These are phyloP conservation scores for Chaenogobius annularis DNA, from an alignment of 2,113 vertebrate genomes.

Conservation along the genomic window DNA sequence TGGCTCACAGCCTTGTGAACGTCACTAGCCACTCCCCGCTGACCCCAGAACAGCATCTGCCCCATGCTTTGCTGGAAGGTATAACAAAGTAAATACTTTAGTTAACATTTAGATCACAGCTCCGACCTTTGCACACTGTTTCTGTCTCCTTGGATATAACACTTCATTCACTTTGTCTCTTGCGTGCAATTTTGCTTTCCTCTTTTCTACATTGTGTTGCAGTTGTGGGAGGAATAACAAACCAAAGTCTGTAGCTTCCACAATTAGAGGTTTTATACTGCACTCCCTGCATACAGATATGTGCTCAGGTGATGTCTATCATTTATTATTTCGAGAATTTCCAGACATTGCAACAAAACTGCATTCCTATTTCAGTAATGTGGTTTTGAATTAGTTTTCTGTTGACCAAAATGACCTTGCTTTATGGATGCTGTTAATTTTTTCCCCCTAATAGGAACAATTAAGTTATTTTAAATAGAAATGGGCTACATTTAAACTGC, in stretches of 20 bases:
- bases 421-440: too few species aligned
- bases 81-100: neutral
- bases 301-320: neutral
- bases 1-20: slow-evolving; percentile 73
- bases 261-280: neutral
- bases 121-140: neutral
- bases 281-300: neutral
- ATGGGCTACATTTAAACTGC: too few species aligned
- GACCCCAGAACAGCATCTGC: slow-evolving; percentile 84
- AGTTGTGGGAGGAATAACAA: neutral
- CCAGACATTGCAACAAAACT: neutral
- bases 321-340: neutral
- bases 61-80: slow-evolving; percentile 72
- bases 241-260: neutral
- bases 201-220: neutral
- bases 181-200: too few species aligned
- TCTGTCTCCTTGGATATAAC: neutral
- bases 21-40: slow-evolving; percentile 78
- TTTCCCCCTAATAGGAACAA: too few species aligned
- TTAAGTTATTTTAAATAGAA: too few species aligned
- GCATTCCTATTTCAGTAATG: neutral
- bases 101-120: neutral
- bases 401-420: too few species aligned
- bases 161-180: too few species aligned
- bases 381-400: too few species aligned